Evolutionary conservation across 2,797 vertebrate species (phyloP).

Genomic region (Pyrocephalus nanus): DNA sequence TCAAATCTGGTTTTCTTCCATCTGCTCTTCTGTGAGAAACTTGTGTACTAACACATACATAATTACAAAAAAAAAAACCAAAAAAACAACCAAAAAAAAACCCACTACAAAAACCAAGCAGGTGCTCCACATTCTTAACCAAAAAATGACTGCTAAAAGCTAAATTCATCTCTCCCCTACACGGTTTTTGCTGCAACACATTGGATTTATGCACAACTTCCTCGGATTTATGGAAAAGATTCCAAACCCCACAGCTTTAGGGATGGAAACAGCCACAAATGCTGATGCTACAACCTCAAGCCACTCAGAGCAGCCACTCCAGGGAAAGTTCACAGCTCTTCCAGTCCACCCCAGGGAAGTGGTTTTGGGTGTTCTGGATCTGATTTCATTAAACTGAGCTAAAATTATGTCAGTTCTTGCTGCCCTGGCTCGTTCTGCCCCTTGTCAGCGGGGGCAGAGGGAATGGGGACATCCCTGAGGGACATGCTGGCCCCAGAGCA

Average conservation of each 20-base stretch:
- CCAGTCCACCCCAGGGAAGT: not conserved
- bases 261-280: not conserved
- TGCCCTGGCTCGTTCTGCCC: not conserved
- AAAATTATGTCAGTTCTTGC: rapidly evolving
- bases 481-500: too few relatives aligned
- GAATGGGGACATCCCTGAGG: not conserved
- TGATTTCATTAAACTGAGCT: rapidly evolving
- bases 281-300: not conserved
- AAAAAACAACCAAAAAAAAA: too few relatives aligned
- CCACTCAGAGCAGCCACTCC: too few relatives aligned
- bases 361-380: rapidly evolving
- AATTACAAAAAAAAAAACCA: not conserved
- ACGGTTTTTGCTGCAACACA: rapidly evolving
- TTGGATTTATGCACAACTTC: rapidly evolving
- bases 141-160: not conserved
- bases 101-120: not conserved
- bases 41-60: rapidly evolving
- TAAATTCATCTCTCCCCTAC: not conserved
- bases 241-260: not conserved
- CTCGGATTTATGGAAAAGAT: not conserved
- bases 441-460: too few relatives aligned
- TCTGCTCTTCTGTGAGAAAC: not conserved
- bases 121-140: not conserved
- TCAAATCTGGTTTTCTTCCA: not conserved
- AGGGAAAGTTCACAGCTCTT: not conserved